Evolutionary conservation across 2,113 vertebrate genomes (phyloP), one percentile per base, ranked within the genome.

Genomic region (Colius striatus): DNA sequence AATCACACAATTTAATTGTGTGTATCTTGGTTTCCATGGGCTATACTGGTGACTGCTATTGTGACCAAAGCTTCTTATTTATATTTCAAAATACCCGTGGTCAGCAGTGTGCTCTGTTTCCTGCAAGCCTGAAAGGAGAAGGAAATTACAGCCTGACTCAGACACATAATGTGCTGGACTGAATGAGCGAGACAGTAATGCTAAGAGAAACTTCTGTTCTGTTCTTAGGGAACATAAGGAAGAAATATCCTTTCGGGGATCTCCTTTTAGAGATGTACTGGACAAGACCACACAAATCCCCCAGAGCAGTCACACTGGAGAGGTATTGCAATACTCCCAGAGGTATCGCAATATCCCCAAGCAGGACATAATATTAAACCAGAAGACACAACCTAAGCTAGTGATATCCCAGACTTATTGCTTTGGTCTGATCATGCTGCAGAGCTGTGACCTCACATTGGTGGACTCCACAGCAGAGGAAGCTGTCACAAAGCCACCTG

Each of bases 101-200:
- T 90, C 89, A 94, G 91, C 84, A 92, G 54, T 15, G 67, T 30
- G 72, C 67, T 85, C 67, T 72, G 62, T 74, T 91, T 91, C 85
- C 78, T 87, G 66, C 54, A 48, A 66, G 67, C 57, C 63, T 50
- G 55, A 73, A 82, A 87, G 47, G 71, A 89, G 74, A 90, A 94
- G 81, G 84, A 94, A 94, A 68, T 79, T 36, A 79, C 53, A 73
- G 66, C 27, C 78, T 91, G 70, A 45, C 45, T 89, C 82, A 89
- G 65, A 36, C 18, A 51, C n/a, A 23, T 11, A 54, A 30, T 23
- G 43, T 1, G 1, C 57, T 72, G 67, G 45, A 68, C 2, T 53
- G 43, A 95, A 71, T 0, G 6, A 65, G 17, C 3, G 4, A 45
- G n/a, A 78, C 16, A 6, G 16, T 19, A 84, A 80, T 4, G 18